These are phyloP conservation scores for Drosophila borealis DNA, from an alignment of 2,888 invertebrate genomes.

Conservation along the genomic window DNA sequence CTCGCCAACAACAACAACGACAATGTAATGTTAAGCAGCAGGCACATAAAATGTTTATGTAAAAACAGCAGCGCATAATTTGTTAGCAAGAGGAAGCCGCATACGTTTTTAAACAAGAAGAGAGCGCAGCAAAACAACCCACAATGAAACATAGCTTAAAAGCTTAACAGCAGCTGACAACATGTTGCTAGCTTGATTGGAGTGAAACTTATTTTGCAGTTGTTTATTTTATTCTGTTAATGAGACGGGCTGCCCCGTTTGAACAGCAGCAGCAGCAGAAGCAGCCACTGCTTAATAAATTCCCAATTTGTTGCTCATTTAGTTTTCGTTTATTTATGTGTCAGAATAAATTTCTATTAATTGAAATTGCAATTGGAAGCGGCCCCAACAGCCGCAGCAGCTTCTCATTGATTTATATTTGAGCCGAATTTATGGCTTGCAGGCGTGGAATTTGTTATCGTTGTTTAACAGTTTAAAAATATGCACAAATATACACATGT, in stretches of 20 bases:
- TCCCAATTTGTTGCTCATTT: constrained; percentile 58
- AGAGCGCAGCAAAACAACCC: constrained; percentile 7
- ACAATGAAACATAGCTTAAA: constrained; percentile 27
- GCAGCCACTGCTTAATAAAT: constrained; percentile 46
- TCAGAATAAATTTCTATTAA: constrained; percentile 69
- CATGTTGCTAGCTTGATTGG: constrained; percentile 52
- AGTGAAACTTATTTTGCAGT: constrained; percentile 35
- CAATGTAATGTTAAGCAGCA: constrained; percentile 52
- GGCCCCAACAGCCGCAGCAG: constrained; percentile 4
- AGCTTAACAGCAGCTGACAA: constrained; percentile 32
- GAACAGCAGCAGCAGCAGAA: not conserved
- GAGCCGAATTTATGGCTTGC: constrained; percentile 57
- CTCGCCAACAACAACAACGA: constrained; percentile 33
- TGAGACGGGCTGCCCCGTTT: constrained; percentile 20
- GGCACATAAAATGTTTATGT: constrained; percentile 62
- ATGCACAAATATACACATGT: constrained; percentile 21
- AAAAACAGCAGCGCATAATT: constrained; percentile 65
- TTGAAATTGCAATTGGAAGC: constrained; percentile 63
- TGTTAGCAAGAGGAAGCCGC: constrained; percentile 59
- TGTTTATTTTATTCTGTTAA: constrained; percentile 56
- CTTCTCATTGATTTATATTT: constrained; percentile 64
- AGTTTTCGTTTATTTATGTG: constrained; percentile 60
- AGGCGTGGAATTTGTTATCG: constrained; percentile 51
- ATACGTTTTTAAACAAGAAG: constrained; percentile 25
- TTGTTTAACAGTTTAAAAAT: constrained; percentile 23